phyloP scores from a whole-genome alignment of 1,140 invertebrate genomes.

The Uloborus diversus region DNA sequence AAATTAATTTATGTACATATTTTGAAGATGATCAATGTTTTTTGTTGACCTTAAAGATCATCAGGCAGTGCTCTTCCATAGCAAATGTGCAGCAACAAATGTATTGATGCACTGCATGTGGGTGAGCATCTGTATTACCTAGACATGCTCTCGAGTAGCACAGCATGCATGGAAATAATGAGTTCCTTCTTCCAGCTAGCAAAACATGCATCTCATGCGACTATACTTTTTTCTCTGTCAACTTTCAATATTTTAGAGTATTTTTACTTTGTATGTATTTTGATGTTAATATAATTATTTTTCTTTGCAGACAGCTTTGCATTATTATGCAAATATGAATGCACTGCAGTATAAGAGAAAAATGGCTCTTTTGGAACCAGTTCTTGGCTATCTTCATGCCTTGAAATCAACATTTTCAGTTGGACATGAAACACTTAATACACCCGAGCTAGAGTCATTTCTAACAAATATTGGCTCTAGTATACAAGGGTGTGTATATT shows the following conservation, averaged over 20 bases:
- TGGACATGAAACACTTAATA: constrained; percentile 65
- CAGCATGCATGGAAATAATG: constrained; percentile 64
- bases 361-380: constrained; percentile 66
- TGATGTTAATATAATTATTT: too few relatives aligned
- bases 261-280: too few relatives aligned
- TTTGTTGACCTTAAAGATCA: too few relatives aligned
- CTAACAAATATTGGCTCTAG: constrained; percentile 65
- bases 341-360: constrained; percentile 67
- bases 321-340: constrained; percentile 68
- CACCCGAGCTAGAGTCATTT: constrained; percentile 66
- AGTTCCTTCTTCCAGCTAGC: constrained; percentile 66
- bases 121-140: not conserved
- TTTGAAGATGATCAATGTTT: too few relatives aligned
- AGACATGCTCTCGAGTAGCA: constrained; percentile 65
- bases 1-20: too few relatives aligned
- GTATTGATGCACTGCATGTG: too few relatives aligned
- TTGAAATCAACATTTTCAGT: constrained; percentile 66
- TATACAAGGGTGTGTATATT: constrained; percentile 64
- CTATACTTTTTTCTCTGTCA: constrained; percentile 66
- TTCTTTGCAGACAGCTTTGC: constrained; percentile 65
- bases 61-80: too few relatives aligned
- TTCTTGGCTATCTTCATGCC: constrained; percentile 66
- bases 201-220: constrained; percentile 63
- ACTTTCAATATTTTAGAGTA: constrained; percentile 66
- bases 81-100: too few relatives aligned